Evolutionary conservation across 2,797 vertebrate genomes (phyloP).

Genomic region (Acipenser transmontanus): DNA sequence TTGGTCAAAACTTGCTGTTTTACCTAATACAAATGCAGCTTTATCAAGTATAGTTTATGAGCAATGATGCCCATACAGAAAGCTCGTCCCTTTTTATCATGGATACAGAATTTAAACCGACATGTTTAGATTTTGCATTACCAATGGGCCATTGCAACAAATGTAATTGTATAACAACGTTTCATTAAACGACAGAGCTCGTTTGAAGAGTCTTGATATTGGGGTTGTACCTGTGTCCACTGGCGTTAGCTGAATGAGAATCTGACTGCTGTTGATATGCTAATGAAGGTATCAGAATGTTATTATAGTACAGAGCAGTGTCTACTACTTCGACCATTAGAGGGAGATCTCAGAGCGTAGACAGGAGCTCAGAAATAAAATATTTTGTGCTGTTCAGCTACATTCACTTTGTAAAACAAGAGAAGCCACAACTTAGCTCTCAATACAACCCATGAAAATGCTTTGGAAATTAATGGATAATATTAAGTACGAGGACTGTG

Average conservation of each 20-base stretch:
- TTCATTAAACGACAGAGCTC: background rate
- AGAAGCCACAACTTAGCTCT: conserved; percentile 61
- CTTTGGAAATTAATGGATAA: conserved; percentile 99
- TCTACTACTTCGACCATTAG: conserved; percentile 93
- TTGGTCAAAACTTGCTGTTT: too few relatives aligned
- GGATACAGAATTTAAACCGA: too few relatives aligned
- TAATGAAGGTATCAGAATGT: conserved; percentile 92
- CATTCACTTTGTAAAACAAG: conserved; percentile 75
- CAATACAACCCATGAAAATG: conserved; percentile 94
- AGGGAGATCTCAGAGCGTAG: conserved; percentile 98
- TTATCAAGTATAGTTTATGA: too few relatives aligned
- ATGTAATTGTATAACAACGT: background rate
- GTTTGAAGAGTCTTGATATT: conserved; percentile 25
- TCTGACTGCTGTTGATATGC: conserved; percentile 93
- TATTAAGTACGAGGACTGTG: conserved; percentile 98
- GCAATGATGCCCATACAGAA: too few relatives aligned
- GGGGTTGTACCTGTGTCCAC: conserved; percentile 70
- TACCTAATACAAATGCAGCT: too few relatives aligned
- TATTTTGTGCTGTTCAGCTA: conserved; percentile 52
- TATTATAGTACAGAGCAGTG: conserved; percentile 78
- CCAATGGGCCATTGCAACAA: too few relatives aligned
- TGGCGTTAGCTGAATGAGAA: conserved; percentile 69
- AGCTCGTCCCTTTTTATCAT: too few relatives aligned
- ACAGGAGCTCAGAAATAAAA: conserved; percentile 71
- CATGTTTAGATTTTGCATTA: too few relatives aligned